Evolutionary conservation across 2,797 vertebrate species (phyloP).

Genomic region (Pangasius macronema): DNA sequence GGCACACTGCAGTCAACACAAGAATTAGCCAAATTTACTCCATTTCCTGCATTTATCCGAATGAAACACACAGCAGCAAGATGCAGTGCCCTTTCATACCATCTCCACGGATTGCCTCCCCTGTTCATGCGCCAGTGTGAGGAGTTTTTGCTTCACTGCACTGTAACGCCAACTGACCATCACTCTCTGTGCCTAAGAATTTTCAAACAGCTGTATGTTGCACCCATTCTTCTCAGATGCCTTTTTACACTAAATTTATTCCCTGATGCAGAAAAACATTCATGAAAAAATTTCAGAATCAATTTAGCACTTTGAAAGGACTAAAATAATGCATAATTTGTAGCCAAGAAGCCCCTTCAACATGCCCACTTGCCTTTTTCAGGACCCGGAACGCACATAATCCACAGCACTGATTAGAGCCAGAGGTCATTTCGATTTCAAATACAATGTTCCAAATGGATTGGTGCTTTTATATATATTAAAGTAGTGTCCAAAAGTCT

Average conservation of each 20-base stretch:
- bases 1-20: constrained; percentile 2
- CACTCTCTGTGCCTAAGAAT: background rate
- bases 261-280: constrained; percentile 11
- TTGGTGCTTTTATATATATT: background rate
- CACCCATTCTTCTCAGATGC: background rate
- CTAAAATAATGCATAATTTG: background rate
- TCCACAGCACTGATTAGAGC: background rate
- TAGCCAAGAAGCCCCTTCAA: background rate
- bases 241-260: background rate
- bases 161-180: constrained; percentile 20
- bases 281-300: background rate
- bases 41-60: background rate
- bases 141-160: constrained; percentile 34
- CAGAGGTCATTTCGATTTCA: background rate
- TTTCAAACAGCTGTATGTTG: constrained; percentile 1
- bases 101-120: constrained; percentile 13
- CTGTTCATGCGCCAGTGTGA: constrained; percentile 4
- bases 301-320: background rate
- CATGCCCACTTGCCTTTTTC: background rate
- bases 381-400: background rate
- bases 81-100: constrained; percentile 1
- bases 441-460: background rate
- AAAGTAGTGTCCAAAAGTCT: background rate
- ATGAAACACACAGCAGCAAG: constrained; percentile 11
- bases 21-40: background rate